Conservation (phyloP, 2,113 vertebrate species). For the Ailuropoda melanoleuca region DNA sequence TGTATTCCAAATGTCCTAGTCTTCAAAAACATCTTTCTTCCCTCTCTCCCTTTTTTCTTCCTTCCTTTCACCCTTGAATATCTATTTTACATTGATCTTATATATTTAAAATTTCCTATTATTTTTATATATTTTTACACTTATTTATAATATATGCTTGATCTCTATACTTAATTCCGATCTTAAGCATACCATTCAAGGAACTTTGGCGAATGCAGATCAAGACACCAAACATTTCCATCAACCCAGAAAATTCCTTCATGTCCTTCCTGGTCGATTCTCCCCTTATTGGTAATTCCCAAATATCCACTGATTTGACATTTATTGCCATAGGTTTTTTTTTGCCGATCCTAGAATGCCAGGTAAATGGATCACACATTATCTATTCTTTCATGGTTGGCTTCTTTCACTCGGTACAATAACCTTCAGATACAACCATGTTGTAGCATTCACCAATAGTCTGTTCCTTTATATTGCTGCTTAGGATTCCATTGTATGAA, state of each 20-base stretch:
- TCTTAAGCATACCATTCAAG: not conserved
- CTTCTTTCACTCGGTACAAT: not conserved
- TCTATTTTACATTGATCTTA: not conserved
- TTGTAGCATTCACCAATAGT: not conserved
- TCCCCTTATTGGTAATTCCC: not conserved
- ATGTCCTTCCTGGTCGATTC: not conserved
- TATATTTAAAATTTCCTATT: not conserved
- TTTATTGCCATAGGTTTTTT: not conserved
- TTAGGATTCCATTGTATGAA: not conserved
- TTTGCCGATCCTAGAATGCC: not conserved
- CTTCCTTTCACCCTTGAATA: not conserved
- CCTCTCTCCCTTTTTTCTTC: not conserved
- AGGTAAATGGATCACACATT: not conserved
- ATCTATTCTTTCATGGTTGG: not conserved
- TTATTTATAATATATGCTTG: not conserved
- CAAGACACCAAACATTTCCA: not conserved
- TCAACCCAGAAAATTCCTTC: not conserved
- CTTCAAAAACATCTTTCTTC: not conserved
- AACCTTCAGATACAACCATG: not conserved
- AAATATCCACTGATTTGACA: not conserved
- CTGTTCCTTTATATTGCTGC: not conserved
- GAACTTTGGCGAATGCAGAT: not conserved
- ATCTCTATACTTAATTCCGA: not conserved
- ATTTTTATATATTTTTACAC: not conserved
- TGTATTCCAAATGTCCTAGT: not conserved